These are phyloP conservation scores for Sialis fuliginosa DNA, from an alignment of 2,888 invertebrate genomes.

Conservation along the genomic window DNA sequence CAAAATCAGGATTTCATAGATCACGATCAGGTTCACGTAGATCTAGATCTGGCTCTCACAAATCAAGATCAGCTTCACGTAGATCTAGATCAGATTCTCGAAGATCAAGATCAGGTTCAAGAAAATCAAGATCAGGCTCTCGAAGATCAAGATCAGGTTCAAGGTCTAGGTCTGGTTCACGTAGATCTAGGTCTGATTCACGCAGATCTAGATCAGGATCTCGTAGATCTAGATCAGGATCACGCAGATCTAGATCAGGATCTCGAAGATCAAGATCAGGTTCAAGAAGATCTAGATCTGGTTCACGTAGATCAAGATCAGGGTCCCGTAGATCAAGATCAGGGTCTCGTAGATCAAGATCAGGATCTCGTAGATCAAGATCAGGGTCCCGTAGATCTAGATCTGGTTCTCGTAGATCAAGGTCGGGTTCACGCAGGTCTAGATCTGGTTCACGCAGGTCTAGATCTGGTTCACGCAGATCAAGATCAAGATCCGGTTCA, in stretches of 20 bases:
- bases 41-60: conserved; percentile 15
- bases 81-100: conserved; percentile 10
- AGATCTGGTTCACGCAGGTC: conserved; percentile 10
- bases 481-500: conserved; percentile 13
- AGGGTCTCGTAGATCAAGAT: conserved; percentile 11
- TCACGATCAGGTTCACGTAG: conserved; percentile 18
- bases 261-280: conserved; percentile 11
- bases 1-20: conserved; percentile 16
- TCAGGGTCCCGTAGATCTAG: conserved; percentile 18
- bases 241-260: conserved; percentile 13
- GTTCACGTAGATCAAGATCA: conserved; percentile 16
- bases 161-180: conserved; percentile 18
- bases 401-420: conserved; percentile 14
- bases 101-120: conserved; percentile 11
- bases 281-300: conserved; percentile 11
- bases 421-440: conserved; percentile 13
- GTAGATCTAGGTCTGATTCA: conserved; percentile 16
- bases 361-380: conserved; percentile 4
- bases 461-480: conserved; percentile 10
- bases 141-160: conserved; percentile 16
- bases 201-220: conserved; percentile 16
- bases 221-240: conserved; percentile 11
- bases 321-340: conserved; percentile 16
- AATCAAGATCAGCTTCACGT: conserved; percentile 16
- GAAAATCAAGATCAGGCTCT: conserved; percentile 18